A percentile compares a stretch with the other conserved stretches of the same genome.
Evolutionary conservation across 2,113 vertebrate species (phyloP).

Genomic region (Tragelaphus buxtoni): DNA sequence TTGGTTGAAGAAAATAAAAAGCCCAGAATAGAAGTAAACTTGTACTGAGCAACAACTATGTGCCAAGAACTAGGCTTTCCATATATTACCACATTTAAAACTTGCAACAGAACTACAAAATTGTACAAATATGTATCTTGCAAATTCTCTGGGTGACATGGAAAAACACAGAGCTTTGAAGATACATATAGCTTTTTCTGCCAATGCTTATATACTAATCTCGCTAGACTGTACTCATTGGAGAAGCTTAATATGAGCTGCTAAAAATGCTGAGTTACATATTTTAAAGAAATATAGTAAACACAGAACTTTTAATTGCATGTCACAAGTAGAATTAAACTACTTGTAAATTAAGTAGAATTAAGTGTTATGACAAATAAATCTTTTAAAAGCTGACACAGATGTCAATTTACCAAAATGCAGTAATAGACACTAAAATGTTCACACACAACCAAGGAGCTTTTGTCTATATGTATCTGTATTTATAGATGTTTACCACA

Average conservation of each 20-base stretch:
- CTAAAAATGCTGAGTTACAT: background rate
- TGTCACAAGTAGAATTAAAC: background rate
- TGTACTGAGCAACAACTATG: background rate
- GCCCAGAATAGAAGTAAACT: background rate
- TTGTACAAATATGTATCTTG: background rate
- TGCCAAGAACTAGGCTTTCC: background rate
- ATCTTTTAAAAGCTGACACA: background rate
- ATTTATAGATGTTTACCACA: background rate
- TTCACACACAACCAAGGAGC: background rate
- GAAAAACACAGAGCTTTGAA: background rate
- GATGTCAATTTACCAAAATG: background rate
- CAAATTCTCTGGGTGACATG: background rate
- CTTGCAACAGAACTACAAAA: background rate
- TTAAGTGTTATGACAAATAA: background rate
- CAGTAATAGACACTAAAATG: background rate
- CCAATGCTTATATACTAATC: background rate
- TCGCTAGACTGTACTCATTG: background rate
- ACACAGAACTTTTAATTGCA: background rate
- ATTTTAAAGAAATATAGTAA: background rate
- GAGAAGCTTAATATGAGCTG: background rate
- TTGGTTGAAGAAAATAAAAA: background rate
- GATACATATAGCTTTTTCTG: background rate
- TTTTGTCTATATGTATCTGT: background rate
- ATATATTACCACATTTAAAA: background rate
- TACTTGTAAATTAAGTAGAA: background rate